Evolutionary conservation across 1,140 invertebrate species (phyloP), one percentile per base, ranked within the genome.

Genomic region (Eueides isabella): DNA sequence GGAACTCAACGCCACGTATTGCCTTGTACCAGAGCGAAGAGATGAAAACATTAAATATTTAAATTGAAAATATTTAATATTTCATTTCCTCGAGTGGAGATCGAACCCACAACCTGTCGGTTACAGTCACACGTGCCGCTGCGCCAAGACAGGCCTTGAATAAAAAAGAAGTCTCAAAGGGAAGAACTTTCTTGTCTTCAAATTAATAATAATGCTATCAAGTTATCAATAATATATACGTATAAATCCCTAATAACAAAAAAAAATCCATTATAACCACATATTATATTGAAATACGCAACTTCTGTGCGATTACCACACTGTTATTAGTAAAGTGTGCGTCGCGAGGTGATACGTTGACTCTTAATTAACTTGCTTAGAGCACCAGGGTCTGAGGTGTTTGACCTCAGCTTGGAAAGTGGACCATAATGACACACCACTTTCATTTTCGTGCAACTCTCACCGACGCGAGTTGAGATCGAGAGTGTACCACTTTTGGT

Each of bases 381-480:
- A 67, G 38, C 44, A 67, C 55, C 71, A 70, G 66, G 69, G 70
- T 61, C 72, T 19, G 69, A 76, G 91, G 86, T 90, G 84, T 82
- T 90, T 89, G 85, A 92, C 90, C 91, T 77, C 81, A 71, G 63
- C 76, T 80, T 90, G 86, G 89, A 92, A 92, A 92, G 91, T 92
- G 86, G 88, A 92, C 83, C 88, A 92, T 91, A 90, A 91, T 91
- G 87, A 86, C 83, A 88, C 80, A 92, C 85, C 89, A 92, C 91
- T 92, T 92, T 92, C 91, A 87, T 92, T 92, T 92, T 92, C 91
- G 84, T 85, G 86, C 86, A 91, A 90, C 91, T 92, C 91, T 92
- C 91, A 92, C 91, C 82, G 77, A 79, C 81, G 85, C 87, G 84
- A 84, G 84, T 87, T 77, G 86, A 92, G 89, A 92, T 91, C 89